Evolutionary conservation across 1,140 invertebrate species (phyloP), one percentile per base, ranked within the genome.

Genomic region (Drosophila fuyamai): DNA sequence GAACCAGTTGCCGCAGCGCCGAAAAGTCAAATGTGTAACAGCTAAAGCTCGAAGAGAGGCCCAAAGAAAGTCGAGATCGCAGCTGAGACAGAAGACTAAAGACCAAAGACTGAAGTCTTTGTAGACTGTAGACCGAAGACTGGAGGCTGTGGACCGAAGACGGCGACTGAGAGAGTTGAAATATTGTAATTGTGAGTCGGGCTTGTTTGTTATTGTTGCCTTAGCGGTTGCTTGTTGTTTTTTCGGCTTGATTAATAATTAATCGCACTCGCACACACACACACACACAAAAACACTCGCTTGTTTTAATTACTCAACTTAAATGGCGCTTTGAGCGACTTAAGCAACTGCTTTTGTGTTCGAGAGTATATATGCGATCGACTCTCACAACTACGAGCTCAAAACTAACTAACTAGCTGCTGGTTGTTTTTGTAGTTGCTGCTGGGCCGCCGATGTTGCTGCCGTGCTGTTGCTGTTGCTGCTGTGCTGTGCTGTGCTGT

Each of bases 311-410:
- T 86, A 86, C 82, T 86, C 82, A 86, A 86, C 82, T 86, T 86
- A 86, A 86, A 86, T 86, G 82, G 82, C 82, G 82, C 82, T 86
- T 85, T 89, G 83, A 88, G 84, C 76, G 83, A 83, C 84, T 88
- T 88, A 88, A 86, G 83, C 82, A 86, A 88, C 83, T 86, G 80
- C 82, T 71, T 68, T 36, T 68, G 55, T 72, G 62, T 76, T 56
- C 51, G 50, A 23, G 56, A 72, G 54, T 66, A 32, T 82, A 44
- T 75, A 60, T 78, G 67, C 61, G 79, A 88, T 88, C 57, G 79
- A 88, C 83, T 88, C 83, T 88, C 83, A 89, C 84, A 80, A 88
- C 81, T 71, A 89, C 84, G 66, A 74, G 72, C 68, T 88, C 68
- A 71, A 77, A 89, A 89, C 80, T 89, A 84, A 88, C 84, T 89